Evolutionary conservation across 2,113 vertebrate genomes (phyloP).

Genomic region (Hyaena hyaena): DNA sequence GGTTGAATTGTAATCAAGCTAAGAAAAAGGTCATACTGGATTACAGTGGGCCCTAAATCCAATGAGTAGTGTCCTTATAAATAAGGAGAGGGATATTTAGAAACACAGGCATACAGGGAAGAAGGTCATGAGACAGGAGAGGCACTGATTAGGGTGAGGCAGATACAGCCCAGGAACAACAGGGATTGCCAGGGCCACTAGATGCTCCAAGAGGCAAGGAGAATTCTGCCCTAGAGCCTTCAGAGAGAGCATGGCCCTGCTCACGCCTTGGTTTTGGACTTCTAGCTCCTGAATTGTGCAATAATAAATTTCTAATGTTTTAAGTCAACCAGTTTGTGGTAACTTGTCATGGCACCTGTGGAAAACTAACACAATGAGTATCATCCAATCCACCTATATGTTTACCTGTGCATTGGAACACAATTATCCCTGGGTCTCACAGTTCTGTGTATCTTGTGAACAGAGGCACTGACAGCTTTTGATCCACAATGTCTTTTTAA

Average conservation of each 20-base stretch:
- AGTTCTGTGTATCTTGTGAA: background rate
- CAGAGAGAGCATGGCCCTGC: background rate
- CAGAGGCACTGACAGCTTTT: background rate
- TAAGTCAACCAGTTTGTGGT: background rate
- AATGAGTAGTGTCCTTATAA: background rate
- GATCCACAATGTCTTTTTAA: background rate
- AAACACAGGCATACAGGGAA: background rate
- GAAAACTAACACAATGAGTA: background rate
- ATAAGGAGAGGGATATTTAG: background rate
- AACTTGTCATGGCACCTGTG: background rate
- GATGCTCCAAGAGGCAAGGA: background rate
- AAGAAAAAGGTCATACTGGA: background rate
- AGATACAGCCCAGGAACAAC: background rate
- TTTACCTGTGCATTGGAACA: background rate
- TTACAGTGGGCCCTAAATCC: background rate
- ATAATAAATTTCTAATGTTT: background rate
- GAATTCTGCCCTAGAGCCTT: background rate
- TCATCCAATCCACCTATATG: background rate
- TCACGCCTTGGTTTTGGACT: background rate
- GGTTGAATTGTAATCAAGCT: background rate
- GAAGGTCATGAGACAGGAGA: background rate
- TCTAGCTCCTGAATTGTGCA: background rate
- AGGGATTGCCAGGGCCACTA: background rate
- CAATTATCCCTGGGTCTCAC: background rate
- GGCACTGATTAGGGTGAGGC: background rate